Conservation (phyloP, 2,888 invertebrate species). For the Noctua janthe region DNA sequence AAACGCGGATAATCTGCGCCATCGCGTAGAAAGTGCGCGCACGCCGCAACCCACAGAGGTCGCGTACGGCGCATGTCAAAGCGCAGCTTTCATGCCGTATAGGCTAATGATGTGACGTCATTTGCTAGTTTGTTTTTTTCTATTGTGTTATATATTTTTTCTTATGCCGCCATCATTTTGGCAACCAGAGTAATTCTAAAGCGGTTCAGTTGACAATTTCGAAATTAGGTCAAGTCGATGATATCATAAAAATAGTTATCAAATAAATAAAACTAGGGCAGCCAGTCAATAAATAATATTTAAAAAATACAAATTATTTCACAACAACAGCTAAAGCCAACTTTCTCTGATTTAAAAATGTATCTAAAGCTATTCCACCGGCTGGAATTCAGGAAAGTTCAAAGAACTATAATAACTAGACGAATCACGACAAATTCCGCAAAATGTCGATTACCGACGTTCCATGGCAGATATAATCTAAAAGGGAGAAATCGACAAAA, state of each 20-base stretch:
- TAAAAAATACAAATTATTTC: background rate
- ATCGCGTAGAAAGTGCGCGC: constrained; percentile 71
- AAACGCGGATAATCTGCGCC: constrained; percentile 56
- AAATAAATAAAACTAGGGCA: background rate
- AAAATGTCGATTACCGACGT: constrained; percentile 35
- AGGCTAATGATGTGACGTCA: constrained; percentile 53
- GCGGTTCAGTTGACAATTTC: background rate
- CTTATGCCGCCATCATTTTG: background rate
- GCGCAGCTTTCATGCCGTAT: constrained; percentile 75
- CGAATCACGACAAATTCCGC: constrained; percentile 31
- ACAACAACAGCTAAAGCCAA: background rate
- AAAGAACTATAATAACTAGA: constrained; percentile 9
- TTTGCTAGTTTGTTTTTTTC: constrained; percentile 42
- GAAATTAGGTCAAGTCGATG: background rate
- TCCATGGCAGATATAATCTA: constrained; percentile 38
- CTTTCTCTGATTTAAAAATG: background rate
- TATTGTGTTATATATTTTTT: constrained; percentile 10
- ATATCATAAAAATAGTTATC: background rate
- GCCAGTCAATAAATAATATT: background rate
- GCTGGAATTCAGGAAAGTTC: constrained; percentile 1
- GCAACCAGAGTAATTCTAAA: background rate
- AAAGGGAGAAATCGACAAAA: constrained; percentile 57
- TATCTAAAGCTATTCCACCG: background rate
- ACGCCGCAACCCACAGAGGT: constrained; percentile 61
- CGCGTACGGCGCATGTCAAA: constrained; percentile 67